Evolutionary conservation across 2,888 invertebrate species (phyloP), one percentile per base, ranked within the genome.

Genomic region (Andrena trimmerana): DNA sequence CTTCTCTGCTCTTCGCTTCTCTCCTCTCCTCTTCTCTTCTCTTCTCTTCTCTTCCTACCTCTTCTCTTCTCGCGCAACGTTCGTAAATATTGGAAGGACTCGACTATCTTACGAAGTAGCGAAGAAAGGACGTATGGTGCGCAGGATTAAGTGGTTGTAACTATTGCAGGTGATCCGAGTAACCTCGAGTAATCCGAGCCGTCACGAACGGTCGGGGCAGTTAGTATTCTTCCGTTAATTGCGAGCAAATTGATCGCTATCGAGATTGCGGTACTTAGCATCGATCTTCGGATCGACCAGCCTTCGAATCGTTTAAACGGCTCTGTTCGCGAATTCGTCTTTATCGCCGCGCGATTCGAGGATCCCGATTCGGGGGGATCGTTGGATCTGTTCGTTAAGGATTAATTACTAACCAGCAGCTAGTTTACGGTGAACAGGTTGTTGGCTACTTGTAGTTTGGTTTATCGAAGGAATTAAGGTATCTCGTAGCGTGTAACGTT

Each of bases 141-240:
- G 57, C 20, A 10, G 57, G 27, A 57, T 57, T 57, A 57, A 57
- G 57, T 57, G 57, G 10, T 57, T 24, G 8, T 72, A 72, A 20
- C 8, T 27, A 5, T 42, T 20, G 42, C 54, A 24, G 36, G 42
- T 36, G 72, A 24, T 29, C 29, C 36, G 27, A 59, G 33, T 57
- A 57, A 27, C 57, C 71, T 65, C 65, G 71, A 54, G 48, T 77
- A 62, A 63, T 54, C 54, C 2, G 7, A n/a, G 52, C 8, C 48
- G 24, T n/a, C 50, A 48, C 20, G 66, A 42, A 57, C 20, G 73
- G 29, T 59, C 6, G 71, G 48, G 71, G 48, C 60, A n/a, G 68
- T 78, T 78, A 81, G 67, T 63, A 62, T 20, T 6, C 3, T 16
- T 13, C 1, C 50, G 81, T 78, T 81, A 68, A 81, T 81, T 63